Conservation (phyloP, 1,140 invertebrate genomes). For the Stenopsyche tienmushanensis region DNA sequence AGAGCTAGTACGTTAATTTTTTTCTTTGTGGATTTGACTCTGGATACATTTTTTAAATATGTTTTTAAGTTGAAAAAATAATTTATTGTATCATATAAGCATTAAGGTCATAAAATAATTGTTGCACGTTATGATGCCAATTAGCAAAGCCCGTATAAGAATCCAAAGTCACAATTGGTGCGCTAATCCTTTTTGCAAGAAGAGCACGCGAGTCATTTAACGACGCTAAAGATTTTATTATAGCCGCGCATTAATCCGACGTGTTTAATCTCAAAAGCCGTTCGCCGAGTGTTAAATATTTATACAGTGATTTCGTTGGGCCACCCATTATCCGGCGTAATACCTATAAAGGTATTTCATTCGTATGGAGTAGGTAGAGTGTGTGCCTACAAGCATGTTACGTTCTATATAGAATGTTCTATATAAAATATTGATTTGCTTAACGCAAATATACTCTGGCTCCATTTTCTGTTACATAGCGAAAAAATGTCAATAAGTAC, state of each 20-base stretch:
- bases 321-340: constrained; percentile 20
- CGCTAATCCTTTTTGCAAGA: too few relatives aligned
- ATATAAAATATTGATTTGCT: constrained; percentile 43
- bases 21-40: too few relatives aligned
- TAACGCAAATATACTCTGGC: constrained; percentile 42
- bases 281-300: constrained; percentile 9
- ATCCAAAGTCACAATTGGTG: too few relatives aligned
- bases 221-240: too few relatives aligned
- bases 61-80: too few relatives aligned
- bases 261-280: background rate
- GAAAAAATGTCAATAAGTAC: constrained; percentile 43
- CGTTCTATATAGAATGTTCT: constrained; percentile 31
- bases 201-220: too few relatives aligned
- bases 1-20: too few relatives aligned
- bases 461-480: constrained; percentile 42
- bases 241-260: constrained; percentile 9
- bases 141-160: too few relatives aligned
- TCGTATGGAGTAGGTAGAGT: background rate
- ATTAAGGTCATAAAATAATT: too few relatives aligned
- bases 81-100: too few relatives aligned
- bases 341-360: constrained; percentile 23
- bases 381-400: constrained; percentile 25
- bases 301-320: constrained; percentile 27
- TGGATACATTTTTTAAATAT: too few relatives aligned
- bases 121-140: too few relatives aligned